These are phyloP conservation scores for Drosophila gunungcola DNA, from an alignment of 1,140 invertebrate species.

Conservation along the genomic window DNA sequence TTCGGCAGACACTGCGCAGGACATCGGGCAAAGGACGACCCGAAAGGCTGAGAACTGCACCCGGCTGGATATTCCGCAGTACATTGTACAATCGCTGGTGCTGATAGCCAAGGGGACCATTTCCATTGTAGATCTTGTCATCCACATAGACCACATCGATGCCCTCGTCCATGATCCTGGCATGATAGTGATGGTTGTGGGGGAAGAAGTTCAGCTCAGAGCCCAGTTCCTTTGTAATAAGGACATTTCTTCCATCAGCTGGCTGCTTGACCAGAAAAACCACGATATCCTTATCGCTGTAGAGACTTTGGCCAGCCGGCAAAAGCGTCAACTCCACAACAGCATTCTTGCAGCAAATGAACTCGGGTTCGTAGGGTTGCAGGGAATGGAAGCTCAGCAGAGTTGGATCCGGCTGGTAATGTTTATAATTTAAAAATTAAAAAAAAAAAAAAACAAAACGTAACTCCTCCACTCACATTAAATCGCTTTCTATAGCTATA, in stretches of 20 bases:
- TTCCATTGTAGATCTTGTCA: conserved; percentile 36
- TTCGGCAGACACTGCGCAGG: conserved; percentile 44
- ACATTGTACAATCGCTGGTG: conserved; percentile 54
- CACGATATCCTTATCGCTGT: conserved; percentile 48
- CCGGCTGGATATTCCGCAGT: conserved; percentile 52
- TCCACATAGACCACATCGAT: conserved; percentile 66
- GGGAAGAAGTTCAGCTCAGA: conserved; percentile 63
- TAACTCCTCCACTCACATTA: conserved; percentile 35
- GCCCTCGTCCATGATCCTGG: conserved; percentile 55
- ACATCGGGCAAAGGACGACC: conserved; percentile 46
- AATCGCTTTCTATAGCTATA: conserved; percentile 44
- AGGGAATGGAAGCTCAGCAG: conserved; percentile 62
- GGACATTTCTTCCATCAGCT: conserved; percentile 23
- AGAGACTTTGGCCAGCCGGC: conserved; percentile 51
- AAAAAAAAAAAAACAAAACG: too few species aligned
- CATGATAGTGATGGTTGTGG: conserved; percentile 56
- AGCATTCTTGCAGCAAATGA: conserved; percentile 50
- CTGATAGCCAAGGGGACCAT: conserved; percentile 26
- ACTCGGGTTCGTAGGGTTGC: conserved; percentile 56
- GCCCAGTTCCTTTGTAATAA: conserved; percentile 63
- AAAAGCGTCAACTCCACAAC: conserved; percentile 58
- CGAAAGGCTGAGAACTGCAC: conserved; percentile 43
- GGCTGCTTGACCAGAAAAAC: conserved; percentile 56
- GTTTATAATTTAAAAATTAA: background rate
- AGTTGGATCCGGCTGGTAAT: conserved; percentile 35